These are phyloP conservation scores for Rousettus madagascariensis DNA, from an alignment of 2,797 vertebrate species.

Conservation along the genomic window DNA sequence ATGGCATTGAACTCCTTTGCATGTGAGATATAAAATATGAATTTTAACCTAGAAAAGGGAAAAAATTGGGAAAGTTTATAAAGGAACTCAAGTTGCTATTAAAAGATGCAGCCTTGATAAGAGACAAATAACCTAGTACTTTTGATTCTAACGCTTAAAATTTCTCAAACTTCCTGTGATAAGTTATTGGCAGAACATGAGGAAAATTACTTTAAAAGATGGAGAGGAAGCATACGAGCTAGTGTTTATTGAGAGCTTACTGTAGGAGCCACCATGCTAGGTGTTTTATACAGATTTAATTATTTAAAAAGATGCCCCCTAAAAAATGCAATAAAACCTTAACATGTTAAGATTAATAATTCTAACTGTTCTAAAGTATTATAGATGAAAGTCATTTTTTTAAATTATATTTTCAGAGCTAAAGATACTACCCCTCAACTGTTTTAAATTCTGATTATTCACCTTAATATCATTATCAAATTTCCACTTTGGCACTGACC, in stretches of 20 bases:
- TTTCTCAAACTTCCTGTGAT: not conserved
- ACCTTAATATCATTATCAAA: not conserved
- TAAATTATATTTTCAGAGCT: constrained; percentile 28
- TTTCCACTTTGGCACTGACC: not conserved
- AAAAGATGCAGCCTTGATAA: not conserved
- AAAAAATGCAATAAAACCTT: not conserved
- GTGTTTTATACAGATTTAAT: not conserved
- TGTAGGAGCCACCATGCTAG: not conserved
- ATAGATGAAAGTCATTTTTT: constrained; percentile 6
- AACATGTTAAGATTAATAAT: not conserved
- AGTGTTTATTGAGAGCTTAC: not conserved
- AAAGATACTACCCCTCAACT: not conserved
- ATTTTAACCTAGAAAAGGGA: constrained; percentile 14
- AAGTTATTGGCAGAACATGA: not conserved
- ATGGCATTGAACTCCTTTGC: not conserved
- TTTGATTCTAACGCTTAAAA: not conserved
- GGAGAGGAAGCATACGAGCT: not conserved
- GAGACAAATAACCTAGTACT: not conserved
- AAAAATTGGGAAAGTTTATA: constrained; percentile 38
- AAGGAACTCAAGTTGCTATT: not conserved
- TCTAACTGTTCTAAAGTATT: not conserved
- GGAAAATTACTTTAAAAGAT: constrained; percentile 7
- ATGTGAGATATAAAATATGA: constrained; percentile 25
- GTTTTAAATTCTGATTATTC: constrained; percentile 34
- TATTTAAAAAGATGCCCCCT: not conserved